These are phyloP conservation scores for Ceuthmochares aereus DNA, from an alignment of 2,113 vertebrate species.

Conservation along the genomic window DNA sequence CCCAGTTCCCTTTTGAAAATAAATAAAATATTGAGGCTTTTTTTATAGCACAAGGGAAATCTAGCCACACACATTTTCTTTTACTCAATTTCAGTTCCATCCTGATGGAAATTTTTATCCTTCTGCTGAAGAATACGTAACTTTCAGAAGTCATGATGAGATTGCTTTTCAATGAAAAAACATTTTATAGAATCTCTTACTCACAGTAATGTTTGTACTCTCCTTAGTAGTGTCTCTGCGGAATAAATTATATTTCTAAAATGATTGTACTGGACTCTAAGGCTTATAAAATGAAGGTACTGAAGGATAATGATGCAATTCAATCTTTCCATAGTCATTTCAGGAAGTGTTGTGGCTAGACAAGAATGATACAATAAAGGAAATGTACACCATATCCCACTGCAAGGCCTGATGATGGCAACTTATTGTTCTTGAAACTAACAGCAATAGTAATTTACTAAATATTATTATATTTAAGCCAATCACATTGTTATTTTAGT, in stretches of 20 bases:
- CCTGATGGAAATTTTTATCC: background rate
- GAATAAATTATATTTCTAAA: conserved; percentile 24
- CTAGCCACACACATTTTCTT: background rate
- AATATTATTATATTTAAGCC: background rate
- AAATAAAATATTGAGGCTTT: background rate
- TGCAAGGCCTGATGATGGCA: background rate
- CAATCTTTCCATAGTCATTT: background rate
- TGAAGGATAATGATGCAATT: background rate
- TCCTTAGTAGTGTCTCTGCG: background rate
- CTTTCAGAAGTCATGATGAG: background rate
- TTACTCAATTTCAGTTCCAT: background rate
- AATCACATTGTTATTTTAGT: background rate
- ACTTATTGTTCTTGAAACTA: background rate
- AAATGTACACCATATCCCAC: background rate
- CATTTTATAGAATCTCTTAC: background rate
- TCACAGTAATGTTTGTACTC: background rate
- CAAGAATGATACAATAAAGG: background rate
- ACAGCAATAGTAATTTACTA: background rate
- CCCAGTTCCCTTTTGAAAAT: background rate
- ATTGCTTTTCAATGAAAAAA: conserved; percentile 6
- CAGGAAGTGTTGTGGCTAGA: background rate
- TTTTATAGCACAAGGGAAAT: background rate
- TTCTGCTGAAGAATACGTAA: background rate
- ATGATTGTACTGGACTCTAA: background rate
- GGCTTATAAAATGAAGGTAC: background rate